Evolutionary conservation across 1,140 invertebrate genomes (phyloP), one percentile per base, ranked within the genome.

Genomic region (Oedothorax gibbosus): DNA sequence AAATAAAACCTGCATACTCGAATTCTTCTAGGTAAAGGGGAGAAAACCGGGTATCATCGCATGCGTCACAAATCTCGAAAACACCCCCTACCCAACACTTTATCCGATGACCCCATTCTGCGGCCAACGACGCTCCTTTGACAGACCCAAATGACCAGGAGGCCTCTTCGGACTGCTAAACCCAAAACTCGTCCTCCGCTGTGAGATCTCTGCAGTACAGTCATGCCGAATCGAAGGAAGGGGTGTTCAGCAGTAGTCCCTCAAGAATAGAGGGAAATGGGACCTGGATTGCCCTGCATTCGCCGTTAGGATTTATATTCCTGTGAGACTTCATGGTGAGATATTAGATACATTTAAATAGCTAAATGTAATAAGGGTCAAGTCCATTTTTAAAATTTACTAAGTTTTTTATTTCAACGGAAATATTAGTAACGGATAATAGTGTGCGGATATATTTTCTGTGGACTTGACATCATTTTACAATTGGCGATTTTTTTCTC

Each of bases 281-380:
- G 20, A 12, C 64, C 4, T 56, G 50, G 35, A 35, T 68, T 12
- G 64, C 64, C 50, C 15, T 79, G 18, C 76, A 79, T 21, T 68
- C 76, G 18, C 76, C 76, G 18, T 54, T 11, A 50, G 50, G 7
- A 79, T 79, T 66, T 79, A 57, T 54, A 79, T 79, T 11, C 76
- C 76, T 35, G 76, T 79, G n/a, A 66, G 51, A 66, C 53, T 66
- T 49, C 14, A 66, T 57, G 76, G 76, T 79, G 15, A 56, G 50
- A 51, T 50, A 51, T 71, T 5, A 0, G n/a, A 65, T 18, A 10
- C n/a, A 11, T 65, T 65, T 20, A 5, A 65, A 11, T 20, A 0
- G 6, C 57, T 60, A 60, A 60, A n/a, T 60, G 35, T 35, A 35
- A 2, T 2, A 2, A 2, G 35, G 35, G 5, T 35, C 35, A 35